Evolutionary conservation across 2,888 invertebrate genomes (phyloP).

Genomic region (Aleiodes alternator): DNA sequence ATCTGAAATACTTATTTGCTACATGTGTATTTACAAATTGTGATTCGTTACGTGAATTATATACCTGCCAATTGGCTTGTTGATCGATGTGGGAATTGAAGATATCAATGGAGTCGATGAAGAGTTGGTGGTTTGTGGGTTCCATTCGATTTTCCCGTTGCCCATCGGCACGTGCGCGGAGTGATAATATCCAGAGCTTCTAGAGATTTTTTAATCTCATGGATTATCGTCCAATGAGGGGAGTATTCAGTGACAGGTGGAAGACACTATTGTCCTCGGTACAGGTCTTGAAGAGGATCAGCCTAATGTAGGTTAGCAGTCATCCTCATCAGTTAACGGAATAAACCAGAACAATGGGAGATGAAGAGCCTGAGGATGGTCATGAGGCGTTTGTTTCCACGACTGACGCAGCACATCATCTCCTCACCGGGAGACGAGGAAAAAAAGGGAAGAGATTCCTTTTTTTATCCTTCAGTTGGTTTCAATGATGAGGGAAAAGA

Average conservation of each 20-base stretch:
- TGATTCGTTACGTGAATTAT: constrained; percentile 29
- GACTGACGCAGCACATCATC: constrained; percentile 1
- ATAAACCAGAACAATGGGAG: constrained; percentile 8
- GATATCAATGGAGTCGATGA: background rate
- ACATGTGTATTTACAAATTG: constrained; percentile 27
- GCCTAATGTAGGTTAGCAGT: constrained; percentile 28
- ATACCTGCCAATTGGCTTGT: constrained; percentile 15
- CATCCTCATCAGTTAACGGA: constrained; percentile 25
- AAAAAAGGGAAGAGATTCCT: background rate
- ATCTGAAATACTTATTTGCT: constrained; percentile 28
- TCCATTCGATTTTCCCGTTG: background rate
- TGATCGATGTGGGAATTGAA: constrained; percentile 24
- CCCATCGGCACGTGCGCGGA: background rate
- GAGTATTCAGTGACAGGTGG: constrained; percentile 14
- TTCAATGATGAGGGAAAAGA: background rate
- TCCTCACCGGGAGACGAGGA: background rate
- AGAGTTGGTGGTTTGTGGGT: background rate
- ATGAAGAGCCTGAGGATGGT: background rate
- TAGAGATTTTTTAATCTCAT: background rate
- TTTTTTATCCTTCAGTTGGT: background rate
- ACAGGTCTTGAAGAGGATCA: constrained; percentile 18
- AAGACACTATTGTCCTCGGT: constrained; percentile 6
- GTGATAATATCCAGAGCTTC: constrained; percentile 1
- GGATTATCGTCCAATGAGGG: background rate
- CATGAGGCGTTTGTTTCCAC: constrained; percentile 4